These are phyloP conservation scores for Lamellibrachia columna DNA, from an alignment of 2,888 invertebrate genomes.

Conservation along the genomic window DNA sequence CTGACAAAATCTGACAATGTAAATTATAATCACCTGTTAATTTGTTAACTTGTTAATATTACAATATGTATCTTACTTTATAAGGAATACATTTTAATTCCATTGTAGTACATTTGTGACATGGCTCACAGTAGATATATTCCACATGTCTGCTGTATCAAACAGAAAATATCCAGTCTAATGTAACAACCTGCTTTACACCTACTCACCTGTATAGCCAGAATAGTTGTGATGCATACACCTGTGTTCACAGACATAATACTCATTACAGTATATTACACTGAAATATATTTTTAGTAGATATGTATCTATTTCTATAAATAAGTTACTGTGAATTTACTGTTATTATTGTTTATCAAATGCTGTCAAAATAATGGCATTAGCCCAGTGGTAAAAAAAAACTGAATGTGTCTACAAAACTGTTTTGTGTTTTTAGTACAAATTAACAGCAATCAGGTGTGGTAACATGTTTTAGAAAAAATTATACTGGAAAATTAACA, in stretches of 20 bases:
- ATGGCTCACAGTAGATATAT: neutral
- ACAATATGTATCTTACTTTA: neutral
- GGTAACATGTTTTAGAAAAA: neutral
- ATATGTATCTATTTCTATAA: neutral
- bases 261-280: too few relatives aligned
- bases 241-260: too few relatives aligned
- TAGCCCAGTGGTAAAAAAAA: too few relatives aligned
- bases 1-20: neutral
- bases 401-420: too few relatives aligned
- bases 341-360: neutral
- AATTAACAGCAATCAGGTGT: neutral
- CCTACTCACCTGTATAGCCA: neutral
- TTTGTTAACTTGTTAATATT: neutral
- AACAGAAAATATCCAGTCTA: neutral
- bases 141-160: neutral
- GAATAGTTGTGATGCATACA: too few relatives aligned
- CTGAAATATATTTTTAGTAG: neutral
- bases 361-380: too few relatives aligned
- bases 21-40: neutral
- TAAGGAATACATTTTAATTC: neutral
- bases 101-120: neutral
- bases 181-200: neutral
- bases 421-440: neutral
- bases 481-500: neutral
- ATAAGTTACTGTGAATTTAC: neutral